These are phyloP conservation scores for Phalacrocorax carbo DNA, from an alignment of 2,113 vertebrate species.

Conservation along the genomic window DNA sequence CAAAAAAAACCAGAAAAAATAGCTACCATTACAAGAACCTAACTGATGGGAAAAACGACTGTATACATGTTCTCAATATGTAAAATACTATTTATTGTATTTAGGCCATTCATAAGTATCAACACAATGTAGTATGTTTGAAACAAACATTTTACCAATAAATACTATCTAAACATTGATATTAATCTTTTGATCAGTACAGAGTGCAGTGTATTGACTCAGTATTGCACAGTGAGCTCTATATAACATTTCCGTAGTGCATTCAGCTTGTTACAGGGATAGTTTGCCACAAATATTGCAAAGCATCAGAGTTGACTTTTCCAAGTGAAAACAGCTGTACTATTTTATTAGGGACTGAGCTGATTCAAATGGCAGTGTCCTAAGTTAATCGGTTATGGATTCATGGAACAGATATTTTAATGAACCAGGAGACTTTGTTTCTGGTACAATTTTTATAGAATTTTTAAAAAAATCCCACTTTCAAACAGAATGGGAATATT, in stretches of 20 bases:
- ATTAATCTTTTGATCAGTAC: not conserved
- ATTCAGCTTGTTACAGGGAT: constrained; percentile 21
- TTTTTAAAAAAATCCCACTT: not conserved
- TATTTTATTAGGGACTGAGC: not conserved
- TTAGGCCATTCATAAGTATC: constrained; percentile 48
- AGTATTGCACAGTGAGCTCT: constrained; percentile 40
- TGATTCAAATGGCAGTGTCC: not conserved
- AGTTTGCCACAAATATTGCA: constrained; percentile 42
- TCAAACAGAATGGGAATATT: not conserved
- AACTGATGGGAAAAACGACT: not conserved
- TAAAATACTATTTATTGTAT: constrained; percentile 79
- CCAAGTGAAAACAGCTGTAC: constrained; percentile 5
- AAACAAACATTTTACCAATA: constrained; percentile 61
- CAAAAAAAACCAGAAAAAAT: not conserved
- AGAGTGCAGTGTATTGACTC: constrained; percentile 40
- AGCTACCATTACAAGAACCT: not conserved
- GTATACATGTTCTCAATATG: constrained; percentile 42
- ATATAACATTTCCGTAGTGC: constrained; percentile 23
- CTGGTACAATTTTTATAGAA: not conserved
- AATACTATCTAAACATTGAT: constrained; percentile 53
- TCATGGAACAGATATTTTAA: not conserved
- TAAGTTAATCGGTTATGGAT: not conserved
- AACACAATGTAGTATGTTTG: constrained; percentile 47
- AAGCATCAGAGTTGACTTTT: constrained; percentile 30
- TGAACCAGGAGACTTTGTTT: constrained; percentile 18